These are phyloP conservation scores for Steatornis caripensis DNA, from an alignment of 2,113 vertebrate species.

Conservation along the genomic window DNA sequence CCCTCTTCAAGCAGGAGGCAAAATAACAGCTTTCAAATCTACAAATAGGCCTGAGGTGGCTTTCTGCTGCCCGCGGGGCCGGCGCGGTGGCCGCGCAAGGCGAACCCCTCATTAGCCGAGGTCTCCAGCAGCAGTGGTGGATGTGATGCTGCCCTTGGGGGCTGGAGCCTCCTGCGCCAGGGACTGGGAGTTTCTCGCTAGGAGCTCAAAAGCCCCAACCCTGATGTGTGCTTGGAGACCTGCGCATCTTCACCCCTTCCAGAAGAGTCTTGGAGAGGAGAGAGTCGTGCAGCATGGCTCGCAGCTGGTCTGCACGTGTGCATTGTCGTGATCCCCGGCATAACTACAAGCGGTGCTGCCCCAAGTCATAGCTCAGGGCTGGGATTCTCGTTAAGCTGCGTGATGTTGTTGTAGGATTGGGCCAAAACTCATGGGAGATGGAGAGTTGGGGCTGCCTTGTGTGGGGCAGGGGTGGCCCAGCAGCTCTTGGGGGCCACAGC, in stretches of 20 bases:
- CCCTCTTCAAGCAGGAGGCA: constrained; percentile 54
- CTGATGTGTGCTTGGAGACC: neutral
- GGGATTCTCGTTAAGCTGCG: rapidly evolving
- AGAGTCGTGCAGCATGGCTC: rapidly evolving
- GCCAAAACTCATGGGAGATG: neutral
- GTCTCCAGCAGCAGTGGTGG: neutral
- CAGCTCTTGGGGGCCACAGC: rapidly evolving
- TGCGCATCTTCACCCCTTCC: neutral
- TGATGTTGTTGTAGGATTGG: neutral
- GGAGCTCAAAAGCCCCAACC: neutral
- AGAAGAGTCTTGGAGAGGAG: neutral
- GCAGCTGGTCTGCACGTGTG: rapidly evolving
- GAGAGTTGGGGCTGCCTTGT: neutral
- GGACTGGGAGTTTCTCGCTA: neutral
- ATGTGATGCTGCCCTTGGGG: rapidly evolving
- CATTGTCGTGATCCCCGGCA: rapidly evolving
- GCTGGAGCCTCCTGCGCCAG: neutral
- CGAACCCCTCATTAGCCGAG: neutral
- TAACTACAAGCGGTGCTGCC: neutral
- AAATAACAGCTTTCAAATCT: constrained; percentile 64
- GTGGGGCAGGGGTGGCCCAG: neutral
- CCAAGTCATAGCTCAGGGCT: neutral
- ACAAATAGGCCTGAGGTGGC: constrained; percentile 46
- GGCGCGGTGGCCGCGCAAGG: neutral
- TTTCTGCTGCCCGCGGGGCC: neutral